A percentile compares a stretch with the other conserved stretches of the same genome.
Evolutionary conservation across 2,797 vertebrate species (phyloP).

Genomic region (Pangasius mekongensis): DNA sequence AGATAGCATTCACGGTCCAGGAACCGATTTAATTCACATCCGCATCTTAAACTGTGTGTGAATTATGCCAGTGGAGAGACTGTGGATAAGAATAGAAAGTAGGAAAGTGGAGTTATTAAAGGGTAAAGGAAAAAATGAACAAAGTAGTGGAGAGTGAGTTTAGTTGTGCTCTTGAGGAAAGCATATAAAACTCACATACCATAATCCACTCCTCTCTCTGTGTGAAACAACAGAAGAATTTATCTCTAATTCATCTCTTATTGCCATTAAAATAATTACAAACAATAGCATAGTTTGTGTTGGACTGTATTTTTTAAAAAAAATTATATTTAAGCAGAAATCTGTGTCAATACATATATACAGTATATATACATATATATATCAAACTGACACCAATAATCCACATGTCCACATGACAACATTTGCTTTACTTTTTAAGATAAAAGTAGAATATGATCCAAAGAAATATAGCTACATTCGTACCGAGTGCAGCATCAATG

Average conservation of each 20-base stretch:
- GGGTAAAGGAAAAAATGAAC: constrained; percentile 71
- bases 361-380: neutral
- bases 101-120: constrained; percentile 1
- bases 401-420: neutral
- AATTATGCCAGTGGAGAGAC: neutral
- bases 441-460: neutral
- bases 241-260: neutral
- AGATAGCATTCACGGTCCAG: neutral
- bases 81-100: constrained; percentile 8
- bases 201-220: constrained; percentile 68
- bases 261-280: neutral
- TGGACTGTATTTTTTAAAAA: neutral
- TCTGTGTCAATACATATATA: neutral
- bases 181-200: constrained; percentile 67
- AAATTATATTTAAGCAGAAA: neutral
- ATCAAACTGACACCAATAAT: neutral
- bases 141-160: constrained; percentile 29
- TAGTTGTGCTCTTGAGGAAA: constrained; percentile 20
- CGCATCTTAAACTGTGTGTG: constrained; percentile 4
- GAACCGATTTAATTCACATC: neutral
- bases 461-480: constrained; percentile 60
- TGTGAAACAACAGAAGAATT: constrained; percentile 54
- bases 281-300: neutral
- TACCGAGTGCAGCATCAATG: constrained; percentile 91
- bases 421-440: neutral